Base-by-base conservation (phyloP, 1,140 invertebrate species). In the Hyles vespertilio region DNA sequence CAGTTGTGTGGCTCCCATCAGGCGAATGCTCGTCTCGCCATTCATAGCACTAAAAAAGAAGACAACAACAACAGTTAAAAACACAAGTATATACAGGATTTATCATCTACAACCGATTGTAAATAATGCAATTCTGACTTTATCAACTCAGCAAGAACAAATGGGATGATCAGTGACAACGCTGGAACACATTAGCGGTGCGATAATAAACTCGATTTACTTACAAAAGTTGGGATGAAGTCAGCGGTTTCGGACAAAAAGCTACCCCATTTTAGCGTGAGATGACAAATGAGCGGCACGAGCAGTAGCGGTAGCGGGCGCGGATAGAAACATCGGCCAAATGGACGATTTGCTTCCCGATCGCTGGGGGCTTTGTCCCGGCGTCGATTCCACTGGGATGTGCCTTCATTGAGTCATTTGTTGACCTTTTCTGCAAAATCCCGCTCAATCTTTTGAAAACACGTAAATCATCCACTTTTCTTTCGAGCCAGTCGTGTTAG, bases 231-330 rank as follows among this genome's bases (percentile, higher is more conserved):
- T 74, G 56, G 61, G 73, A 74, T 77, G 71, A 72, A 84, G 72
- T 85, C 77, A 85, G 79, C 75, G 72, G 69, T 64, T 64, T 69
- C 71, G 81, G 72, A 72, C 70, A 85, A 87, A 87, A 87, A 84
- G 78, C 83, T 79, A 79, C 79, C 78, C 77, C 70, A 83, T 84
- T 74, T 64, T 68, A 77, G 70, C 72, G 69, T 4, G 44, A 65
- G 69, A 87, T 87, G 82, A 87, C 81, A 85, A 85, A 87, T 79
- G 80, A 80, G 64, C 67, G 63, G 56, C 49, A 63, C 63, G 58
- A 61, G 61, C 36, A 5, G 36, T 40, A 40, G 36, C 36, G 36
- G 36, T 40, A 40, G 36, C 36, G 36, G 4, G 36, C 4, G 36
- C 36, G 36, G 36, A 8, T 22, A 22, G 22, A 22, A 67, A 77